Evolutionary conservation across 2,113 vertebrate genomes (phyloP).

Genomic region (Tichodroma muraria): DNA sequence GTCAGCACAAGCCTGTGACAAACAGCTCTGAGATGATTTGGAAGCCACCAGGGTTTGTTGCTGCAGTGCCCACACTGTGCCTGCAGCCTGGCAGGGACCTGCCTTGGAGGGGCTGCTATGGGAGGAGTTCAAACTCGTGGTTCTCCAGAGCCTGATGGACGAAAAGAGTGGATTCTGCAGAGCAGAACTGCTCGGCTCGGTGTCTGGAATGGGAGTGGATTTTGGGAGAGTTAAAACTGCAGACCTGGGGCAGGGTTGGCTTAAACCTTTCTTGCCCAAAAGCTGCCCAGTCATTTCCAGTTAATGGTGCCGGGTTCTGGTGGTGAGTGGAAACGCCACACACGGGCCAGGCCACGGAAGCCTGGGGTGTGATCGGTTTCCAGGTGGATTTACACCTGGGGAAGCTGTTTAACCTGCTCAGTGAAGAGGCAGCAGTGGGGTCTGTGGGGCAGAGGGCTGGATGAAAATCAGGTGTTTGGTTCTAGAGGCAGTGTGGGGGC

Average conservation of each 20-base stretch:
- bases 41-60: neutral
- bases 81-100: neutral
- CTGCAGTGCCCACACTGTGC: too few relatives aligned
- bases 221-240: neutral
- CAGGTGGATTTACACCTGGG: neutral
- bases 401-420: neutral
- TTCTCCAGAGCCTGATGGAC: neutral
- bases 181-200: neutral
- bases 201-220: neutral
- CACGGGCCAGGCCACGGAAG: neutral
- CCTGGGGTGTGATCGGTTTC: neutral
- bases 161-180: neutral
- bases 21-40: neutral
- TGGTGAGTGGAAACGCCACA: neutral
- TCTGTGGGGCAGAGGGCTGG: neutral
- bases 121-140: neutral
- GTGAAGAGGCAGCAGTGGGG: neutral
- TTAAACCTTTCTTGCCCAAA: neutral
- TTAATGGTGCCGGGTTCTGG: accelerated
- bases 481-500: neutral
- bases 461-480: neutral
- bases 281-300: accelerated
- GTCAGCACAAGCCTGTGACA: neutral
- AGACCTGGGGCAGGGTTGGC: neutral
- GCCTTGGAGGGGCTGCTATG: neutral